Conservation (phyloP, 2,797 vertebrate species). For the Darevskia mixta region DNA sequence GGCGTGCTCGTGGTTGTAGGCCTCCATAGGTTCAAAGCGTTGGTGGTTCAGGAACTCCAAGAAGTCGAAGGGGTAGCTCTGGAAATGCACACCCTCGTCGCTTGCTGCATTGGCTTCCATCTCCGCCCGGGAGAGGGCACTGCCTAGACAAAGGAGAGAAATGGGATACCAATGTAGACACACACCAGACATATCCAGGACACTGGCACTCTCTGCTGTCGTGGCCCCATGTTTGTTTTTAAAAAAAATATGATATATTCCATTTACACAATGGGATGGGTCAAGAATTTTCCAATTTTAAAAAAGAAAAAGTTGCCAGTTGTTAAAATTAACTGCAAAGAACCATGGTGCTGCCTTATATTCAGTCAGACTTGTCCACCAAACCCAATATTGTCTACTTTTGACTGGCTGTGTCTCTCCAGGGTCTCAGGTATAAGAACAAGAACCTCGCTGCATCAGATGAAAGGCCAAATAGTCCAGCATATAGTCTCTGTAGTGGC, state of each 20-base stretch:
- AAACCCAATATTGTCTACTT: not conserved
- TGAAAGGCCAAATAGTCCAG: not conserved
- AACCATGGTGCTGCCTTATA: not conserved
- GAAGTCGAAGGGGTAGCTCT: slow-evolving; percentile 80
- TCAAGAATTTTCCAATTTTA: not conserved
- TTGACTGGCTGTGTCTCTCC: not conserved
- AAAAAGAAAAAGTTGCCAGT: not conserved
- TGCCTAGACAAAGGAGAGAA: slow-evolving; percentile 23
- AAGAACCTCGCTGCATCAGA: not conserved
- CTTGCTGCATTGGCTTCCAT: slow-evolving; percentile 78
- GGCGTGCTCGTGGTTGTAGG: slow-evolving; percentile 74
- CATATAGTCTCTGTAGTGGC: not conserved
- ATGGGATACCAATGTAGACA: not conserved
- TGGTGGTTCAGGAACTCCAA: slow-evolving; percentile 81
- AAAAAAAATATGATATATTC: not conserved
- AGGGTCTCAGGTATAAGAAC: not conserved
- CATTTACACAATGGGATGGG: not conserved
- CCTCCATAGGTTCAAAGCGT: slow-evolving; percentile 79
- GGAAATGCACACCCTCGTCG: slow-evolving; percentile 79
- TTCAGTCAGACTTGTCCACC: not conserved
- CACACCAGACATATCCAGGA: not conserved
- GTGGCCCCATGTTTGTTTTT: not conserved
- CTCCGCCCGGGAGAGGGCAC: slow-evolving; percentile 35
- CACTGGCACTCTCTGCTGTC: not conserved
- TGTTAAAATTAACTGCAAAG: not conserved